Evolutionary conservation across 2,113 vertebrate species (phyloP), one percentile per base, ranked within the genome.

Genomic region (Ia io): DNA sequence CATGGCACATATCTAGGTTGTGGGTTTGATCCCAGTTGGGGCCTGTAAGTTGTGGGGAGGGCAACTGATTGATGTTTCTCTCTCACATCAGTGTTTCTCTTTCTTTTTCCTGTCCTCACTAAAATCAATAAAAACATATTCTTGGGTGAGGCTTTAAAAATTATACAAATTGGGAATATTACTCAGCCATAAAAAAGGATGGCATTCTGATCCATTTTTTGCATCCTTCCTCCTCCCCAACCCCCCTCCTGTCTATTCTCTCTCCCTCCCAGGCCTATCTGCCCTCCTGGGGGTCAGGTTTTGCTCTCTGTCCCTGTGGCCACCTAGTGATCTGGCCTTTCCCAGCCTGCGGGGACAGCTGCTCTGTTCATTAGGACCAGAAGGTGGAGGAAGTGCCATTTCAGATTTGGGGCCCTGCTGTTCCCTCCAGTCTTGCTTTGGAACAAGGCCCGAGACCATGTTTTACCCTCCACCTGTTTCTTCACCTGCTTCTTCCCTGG

Each of bases 401-500:
- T 51, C 4, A 61, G 79, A 61, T n/a, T 23, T 23, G 65, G 25
- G 32, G 69, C 51, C 86, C 47, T 5, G 32, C 28, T 23, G 16
- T 47, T 37, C 25, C n/a, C 53, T 49, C 74, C 35, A 9, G 32
- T 8, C 49, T 14, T 53, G 71, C 86, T 47, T 49, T n/a, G 12
- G 42, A 51, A 9, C 35, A 0, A 1, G 9, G 79, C 22, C 22
- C 32, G 0, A 17, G 59, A 37, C 42, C 16, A 1, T 20, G 32
- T 16, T 65, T 22, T 12, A 40, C 9, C 32, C 25, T 23, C n/a
- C 16, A 11, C 11, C 18, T 18, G 16, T 8, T 12, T 35, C 44
- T 16, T 1, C 6, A 2, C 32, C 70, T 22, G 37, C 44, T 25
- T 49, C 3, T 86, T 30, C 3, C 0, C 0, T 1, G 28, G 35